Base-by-base conservation (phyloP, 2,113 vertebrate genomes). In the Noctilio leporinus region DNA sequence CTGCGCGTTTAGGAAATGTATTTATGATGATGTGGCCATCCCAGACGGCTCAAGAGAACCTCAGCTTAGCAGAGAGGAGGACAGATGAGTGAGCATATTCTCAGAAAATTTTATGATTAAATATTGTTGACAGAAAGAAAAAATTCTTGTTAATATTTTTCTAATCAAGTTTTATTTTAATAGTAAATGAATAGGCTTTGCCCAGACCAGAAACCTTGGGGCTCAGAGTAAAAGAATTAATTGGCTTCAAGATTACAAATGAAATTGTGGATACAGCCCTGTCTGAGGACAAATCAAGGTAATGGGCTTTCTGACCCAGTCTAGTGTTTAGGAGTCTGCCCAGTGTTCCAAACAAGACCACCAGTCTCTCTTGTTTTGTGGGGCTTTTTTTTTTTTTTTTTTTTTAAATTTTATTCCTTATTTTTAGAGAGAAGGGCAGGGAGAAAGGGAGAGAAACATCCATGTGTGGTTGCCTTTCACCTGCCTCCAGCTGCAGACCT, bases 61-160 rank as follows among this genome's bases (percentile, higher is more conserved):
- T 69, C 33, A 26, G 3, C 6, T 49, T 76, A 75, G 15, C 64
- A 80, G 55, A 89, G 14, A 85, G 16, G 43, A 86, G 16, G 43
- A 86, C 17, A 87, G 70, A 87, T 69, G 70, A 86, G 47, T 51
- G 70, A 96, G 43, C 45, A 78, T 55, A 73, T 86, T 72, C 47
- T 69, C n/a, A 51, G 75, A 88, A 88, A 89, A 73, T 38, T 55
- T 24, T 35, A 59, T 78, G 24, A 26, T 77, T 35, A 91, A 85
- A 94, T 28, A 86, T 15, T 53, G 24, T 14, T 83, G 19, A 82
- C 40, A 90, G n/a, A 51, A 92, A 93, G 94, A 85, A 94, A 92
- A 91, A 80, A 94, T 69, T 30, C n/a, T 10, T 73, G 51, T 49
- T 47, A 40, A 75, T 47, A 51, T 90, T 87, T 87, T 94, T 20